Evolutionary conservation across 2,113 vertebrate genomes (phyloP), one percentile per base, ranked within the genome.

Genomic region (Nicator chloris): DNA sequence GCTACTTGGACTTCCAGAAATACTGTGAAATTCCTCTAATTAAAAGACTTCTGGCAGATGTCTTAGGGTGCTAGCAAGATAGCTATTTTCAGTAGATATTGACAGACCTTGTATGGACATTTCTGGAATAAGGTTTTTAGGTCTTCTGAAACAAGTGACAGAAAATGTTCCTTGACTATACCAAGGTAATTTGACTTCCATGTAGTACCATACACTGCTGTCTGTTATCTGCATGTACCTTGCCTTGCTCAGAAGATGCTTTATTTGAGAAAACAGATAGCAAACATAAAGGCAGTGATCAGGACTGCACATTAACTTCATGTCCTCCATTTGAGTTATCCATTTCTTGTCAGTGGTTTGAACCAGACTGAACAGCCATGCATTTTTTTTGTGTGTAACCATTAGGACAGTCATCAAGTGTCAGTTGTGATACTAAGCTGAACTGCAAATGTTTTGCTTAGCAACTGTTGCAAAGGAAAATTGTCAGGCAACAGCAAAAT

Each of bases 381-480:
- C 30, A 12, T 87, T 77, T 82, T 79, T 91, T 72, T 90, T 51
- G 33, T 24, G 31, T 47, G 81, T 80, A 94, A 66, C 70, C 31
- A 26, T 61, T 69, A 35, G 42, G 86, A 76, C 63, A 76, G 40
- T 79, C 39, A 30, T 80, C 28, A 4, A 49, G 49, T 73, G 60
- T 77, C 83, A 68, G 50, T 61, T 95, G 70, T 77, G 90, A 88
- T 83, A 80, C 81, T 91, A 90, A 93, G 83, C 47, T 76, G 71
- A 60, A 76, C 84, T 73, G 82, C 89, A 85, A 94, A 86, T 95
- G 82, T 97, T 96, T 97, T 94, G 75, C 96, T 89, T 96, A 95
- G 93, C 88, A 90, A 96, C 95, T 84, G 96, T 96, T 91, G 92
- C 77, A 84, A 97, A 92, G 95, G 91, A 97, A 82, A 92, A 90